These are phyloP conservation scores for Podocnemis expansa DNA, from an alignment of 2,113 vertebrate species.

Conservation along the genomic window DNA sequence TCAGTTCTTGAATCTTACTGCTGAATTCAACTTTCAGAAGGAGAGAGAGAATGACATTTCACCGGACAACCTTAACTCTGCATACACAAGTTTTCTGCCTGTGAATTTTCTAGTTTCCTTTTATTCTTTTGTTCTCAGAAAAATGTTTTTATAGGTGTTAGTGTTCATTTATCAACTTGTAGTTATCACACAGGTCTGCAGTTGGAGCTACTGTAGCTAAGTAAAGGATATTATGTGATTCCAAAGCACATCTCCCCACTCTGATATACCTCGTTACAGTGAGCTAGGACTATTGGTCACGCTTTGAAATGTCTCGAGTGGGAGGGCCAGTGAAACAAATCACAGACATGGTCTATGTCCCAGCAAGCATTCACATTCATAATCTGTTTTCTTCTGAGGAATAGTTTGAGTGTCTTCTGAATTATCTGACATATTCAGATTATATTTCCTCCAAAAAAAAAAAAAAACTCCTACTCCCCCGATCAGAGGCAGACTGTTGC, in stretches of 20 bases:
- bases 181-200: too few species aligned
- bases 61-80: too few species aligned
- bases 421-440: neutral
- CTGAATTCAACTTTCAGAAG: too few species aligned
- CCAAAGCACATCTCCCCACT: neutral
- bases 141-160: too few species aligned
- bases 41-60: too few species aligned
- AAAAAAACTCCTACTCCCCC: neutral
- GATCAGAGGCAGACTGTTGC: neutral
- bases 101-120: too few species aligned
- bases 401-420: neutral
- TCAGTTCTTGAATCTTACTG: rapidly evolving
- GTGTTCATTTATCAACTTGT: too few species aligned
- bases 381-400: neutral
- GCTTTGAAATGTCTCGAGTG: neutral
- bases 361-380: neutral
- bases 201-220: neutral
- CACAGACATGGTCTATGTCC: neutral
- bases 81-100: too few species aligned
- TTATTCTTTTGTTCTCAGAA: too few species aligned
- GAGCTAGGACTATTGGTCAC: neutral
- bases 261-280: neutral
- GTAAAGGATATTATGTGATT: neutral
- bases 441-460: neutral
- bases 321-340: neutral